Percentiles rank a stretch among this genome's conserved stretches.
These are phyloP conservation scores for Itoplectis maculator DNA, from an alignment of 2,888 invertebrate genomes.

Conservation along the genomic window DNA sequence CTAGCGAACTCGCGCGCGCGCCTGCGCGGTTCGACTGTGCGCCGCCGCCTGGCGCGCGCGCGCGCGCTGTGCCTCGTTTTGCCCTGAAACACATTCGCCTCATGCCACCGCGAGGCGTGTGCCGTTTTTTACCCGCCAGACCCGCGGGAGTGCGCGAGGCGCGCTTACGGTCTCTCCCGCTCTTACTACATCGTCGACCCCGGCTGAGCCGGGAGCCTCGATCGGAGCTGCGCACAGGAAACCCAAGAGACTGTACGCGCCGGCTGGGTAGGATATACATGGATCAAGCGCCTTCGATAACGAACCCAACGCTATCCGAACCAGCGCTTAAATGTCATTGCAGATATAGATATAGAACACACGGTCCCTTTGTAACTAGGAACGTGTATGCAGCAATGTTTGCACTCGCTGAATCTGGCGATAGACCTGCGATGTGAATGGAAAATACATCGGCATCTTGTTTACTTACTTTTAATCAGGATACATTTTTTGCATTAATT, in stretches of 20 bases:
- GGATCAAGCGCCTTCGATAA: constrained; percentile 71
- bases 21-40: constrained; percentile 60
- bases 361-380: constrained; percentile 16
- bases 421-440: too few relatives aligned
- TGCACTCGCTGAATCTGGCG: neutral
- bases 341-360: constrained; percentile 57
- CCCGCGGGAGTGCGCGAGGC: constrained; percentile 45
- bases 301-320: constrained; percentile 74
- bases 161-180: constrained; percentile 38
- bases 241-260: neutral
- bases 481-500: too few relatives aligned
- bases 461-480: too few relatives aligned
- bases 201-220: constrained; percentile 41
- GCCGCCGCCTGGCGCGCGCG: constrained; percentile 41
- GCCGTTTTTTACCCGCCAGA: constrained; percentile 74
- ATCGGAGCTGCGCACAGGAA: constrained; percentile 35
- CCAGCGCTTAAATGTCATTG: constrained; percentile 81
- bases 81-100: constrained; percentile 71
- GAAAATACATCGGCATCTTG: too few relatives aligned
- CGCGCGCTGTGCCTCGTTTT: constrained; percentile 66
- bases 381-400: constrained; percentile 7
- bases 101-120: constrained; percentile 83
- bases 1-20: constrained; percentile 67
- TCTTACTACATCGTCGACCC: constrained; percentile 41
- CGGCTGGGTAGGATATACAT: constrained; percentile 13